These are phyloP conservation scores for Parnassius smintheus DNA, from an alignment of 2,888 invertebrate species.

Conservation along the genomic window DNA sequence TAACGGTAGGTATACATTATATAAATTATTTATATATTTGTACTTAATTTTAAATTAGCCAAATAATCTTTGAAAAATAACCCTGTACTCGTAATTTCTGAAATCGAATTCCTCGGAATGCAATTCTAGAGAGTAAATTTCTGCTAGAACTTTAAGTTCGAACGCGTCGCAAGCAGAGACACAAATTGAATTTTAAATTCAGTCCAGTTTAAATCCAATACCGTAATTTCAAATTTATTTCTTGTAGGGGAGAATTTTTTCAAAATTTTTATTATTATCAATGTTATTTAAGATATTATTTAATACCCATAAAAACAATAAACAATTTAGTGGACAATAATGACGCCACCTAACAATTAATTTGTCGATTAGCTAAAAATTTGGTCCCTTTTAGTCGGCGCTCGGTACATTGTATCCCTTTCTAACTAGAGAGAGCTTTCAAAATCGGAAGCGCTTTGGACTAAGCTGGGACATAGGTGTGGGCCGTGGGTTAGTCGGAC, in stretches of 20 bases:
- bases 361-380: background rate
- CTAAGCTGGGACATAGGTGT: constrained; percentile 39
- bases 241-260: background rate
- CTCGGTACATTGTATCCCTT: constrained; percentile 45
- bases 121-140: constrained; percentile 15
- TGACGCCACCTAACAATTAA: background rate
- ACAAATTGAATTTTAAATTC: constrained; percentile 24
- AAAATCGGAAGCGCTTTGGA: constrained; percentile 55
- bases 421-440: constrained; percentile 63
- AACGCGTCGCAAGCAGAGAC: constrained; percentile 10
- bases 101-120: constrained; percentile 9
- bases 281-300: background rate
- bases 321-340: too few species aligned
- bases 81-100: background rate
- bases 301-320: too few species aligned
- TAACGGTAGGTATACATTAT: background rate
- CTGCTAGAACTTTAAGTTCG: constrained; percentile 19
- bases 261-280: background rate
- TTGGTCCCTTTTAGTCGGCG: background rate
- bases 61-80: background rate
- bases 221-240: background rate
- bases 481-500: constrained; percentile 62
- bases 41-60: too few species aligned
- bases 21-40: too few species aligned
- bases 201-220: constrained; percentile 16